Evolutionary conservation across 2,888 invertebrate genomes (phyloP).

Genomic region (Tromatobia lineatoria): DNA sequence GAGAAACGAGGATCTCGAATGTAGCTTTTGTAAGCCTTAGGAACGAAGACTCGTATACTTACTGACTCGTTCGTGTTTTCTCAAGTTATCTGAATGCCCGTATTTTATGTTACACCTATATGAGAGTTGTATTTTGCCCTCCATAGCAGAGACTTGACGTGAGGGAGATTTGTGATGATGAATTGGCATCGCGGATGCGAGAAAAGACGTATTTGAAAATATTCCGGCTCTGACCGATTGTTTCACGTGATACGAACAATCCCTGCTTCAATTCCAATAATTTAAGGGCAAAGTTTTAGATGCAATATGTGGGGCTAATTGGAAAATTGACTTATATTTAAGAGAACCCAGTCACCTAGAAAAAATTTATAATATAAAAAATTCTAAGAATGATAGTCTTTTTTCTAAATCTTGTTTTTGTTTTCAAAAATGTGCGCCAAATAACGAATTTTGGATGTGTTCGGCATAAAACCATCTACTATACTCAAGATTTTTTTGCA

Average conservation of each 20-base stretch:
- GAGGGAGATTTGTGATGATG: conserved; percentile 38
- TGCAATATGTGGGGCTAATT: background rate
- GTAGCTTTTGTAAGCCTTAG: background rate
- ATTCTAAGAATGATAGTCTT: no score
- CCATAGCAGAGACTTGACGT: conserved; percentile 18
- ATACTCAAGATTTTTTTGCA: no score
- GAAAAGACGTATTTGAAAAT: conserved; percentile 8
- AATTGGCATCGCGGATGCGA: conserved; percentile 7
- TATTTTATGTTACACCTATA: conserved; percentile 62
- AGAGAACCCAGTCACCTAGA: background rate
- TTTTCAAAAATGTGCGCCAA: no score
- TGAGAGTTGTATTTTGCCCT: conserved; percentile 30
- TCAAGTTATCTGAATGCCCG: conserved; percentile 67
- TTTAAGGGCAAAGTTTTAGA: background rate
- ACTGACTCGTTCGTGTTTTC: conserved; percentile 59
- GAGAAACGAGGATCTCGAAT: conserved; percentile 35
- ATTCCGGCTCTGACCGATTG: background rate
- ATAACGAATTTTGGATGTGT: no score
- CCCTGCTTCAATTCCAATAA: background rate
- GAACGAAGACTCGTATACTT: background rate
- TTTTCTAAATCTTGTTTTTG: no score
- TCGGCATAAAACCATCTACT: no score
- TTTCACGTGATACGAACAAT: background rate
- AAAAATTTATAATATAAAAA: no score
- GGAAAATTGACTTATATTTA: background rate